Conservation (phyloP, 2,113 vertebrate species). For the Brachypodius melanocephalos region DNA sequence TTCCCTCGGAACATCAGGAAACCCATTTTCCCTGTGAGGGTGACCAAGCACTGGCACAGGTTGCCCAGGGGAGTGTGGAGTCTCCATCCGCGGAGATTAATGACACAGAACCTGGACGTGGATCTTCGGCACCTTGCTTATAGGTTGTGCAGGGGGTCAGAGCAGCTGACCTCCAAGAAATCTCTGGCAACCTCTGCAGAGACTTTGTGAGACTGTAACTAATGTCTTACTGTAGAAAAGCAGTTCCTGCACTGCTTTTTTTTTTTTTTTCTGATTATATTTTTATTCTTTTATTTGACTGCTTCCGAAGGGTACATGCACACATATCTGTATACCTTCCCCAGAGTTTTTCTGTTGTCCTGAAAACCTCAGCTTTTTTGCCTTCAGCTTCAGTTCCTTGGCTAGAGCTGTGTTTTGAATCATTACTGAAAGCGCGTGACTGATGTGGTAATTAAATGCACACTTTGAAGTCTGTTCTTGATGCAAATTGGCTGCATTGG, state of each 20-base stretch:
- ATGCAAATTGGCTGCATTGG: background rate
- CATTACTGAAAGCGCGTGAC: fast-evolving
- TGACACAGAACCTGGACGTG: background rate
- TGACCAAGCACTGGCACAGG: no score
- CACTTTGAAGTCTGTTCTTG: background rate
- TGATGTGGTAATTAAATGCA: background rate
- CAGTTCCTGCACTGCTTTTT: background rate
- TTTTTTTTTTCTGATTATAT: background rate
- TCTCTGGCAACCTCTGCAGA: no score
- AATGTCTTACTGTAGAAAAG: background rate
- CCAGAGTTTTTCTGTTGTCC: background rate
- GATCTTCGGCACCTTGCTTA: background rate
- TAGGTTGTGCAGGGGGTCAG: background rate
- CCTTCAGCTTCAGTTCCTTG: background rate
- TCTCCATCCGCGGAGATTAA: background rate
- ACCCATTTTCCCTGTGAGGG: fast-evolving
- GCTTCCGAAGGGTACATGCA: background rate
- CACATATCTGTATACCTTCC: background rate
- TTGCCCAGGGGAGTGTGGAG: fast-evolving
- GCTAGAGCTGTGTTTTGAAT: background rate
- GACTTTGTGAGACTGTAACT: no score
- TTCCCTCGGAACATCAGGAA: fast-evolving
- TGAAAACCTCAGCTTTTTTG: background rate
- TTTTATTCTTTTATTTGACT: background rate
- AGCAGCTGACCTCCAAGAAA: no score